Evolutionary conservation across 2,797 vertebrate species (phyloP), one percentile per base, ranked within the genome.

Genomic region (Pitangus sulphuratus): DNA sequence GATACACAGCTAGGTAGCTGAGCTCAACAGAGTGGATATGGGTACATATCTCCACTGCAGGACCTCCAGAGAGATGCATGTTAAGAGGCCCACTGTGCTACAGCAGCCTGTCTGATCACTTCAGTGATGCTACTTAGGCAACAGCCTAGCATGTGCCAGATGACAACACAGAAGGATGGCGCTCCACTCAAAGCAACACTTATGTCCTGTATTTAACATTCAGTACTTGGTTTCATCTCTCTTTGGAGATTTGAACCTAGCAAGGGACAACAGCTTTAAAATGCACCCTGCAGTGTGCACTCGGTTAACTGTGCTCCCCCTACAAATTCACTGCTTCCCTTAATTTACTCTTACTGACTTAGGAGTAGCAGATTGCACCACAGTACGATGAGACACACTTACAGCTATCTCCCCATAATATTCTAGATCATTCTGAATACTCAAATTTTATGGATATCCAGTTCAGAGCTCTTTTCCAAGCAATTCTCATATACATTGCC

Each of bases 1-100:
- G 9, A 47, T 31, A 58, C 11, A 62, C 4, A 80, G 44, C 8
- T 28, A 50, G 66, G 53, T 28, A 87, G 42, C n/a, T 61, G 51
- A 72, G 12, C 26, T 74, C 56, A 54, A 28, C 13, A 54, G 19
- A 31, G 2, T 22, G 30, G 12, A 22, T 22, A 30, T 4, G 1
- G 15, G 10, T 48, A 50, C 7, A 26, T 0, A 0, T 18, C 21
- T 83, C 39, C 33, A 58, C 31, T 18, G 25, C 5, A 47, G 12
- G 17, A 88, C 14, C 8, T 58, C 30, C 30, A 54, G 24, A 83
- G 40, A 72, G 11, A 20, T 83, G 26, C 7, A 30, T 10, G 6
- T 45, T 37, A 19, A 81, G 31, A 70, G 9, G 22, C 2, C 87
- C 30, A 8, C 6, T 4, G 20, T 11, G 16, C n/a, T 50, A 37